Evolutionary conservation across 2,888 invertebrate species (phyloP), one percentile per base, ranked within the genome.

Genomic region (Drosophila anceps): DNA sequence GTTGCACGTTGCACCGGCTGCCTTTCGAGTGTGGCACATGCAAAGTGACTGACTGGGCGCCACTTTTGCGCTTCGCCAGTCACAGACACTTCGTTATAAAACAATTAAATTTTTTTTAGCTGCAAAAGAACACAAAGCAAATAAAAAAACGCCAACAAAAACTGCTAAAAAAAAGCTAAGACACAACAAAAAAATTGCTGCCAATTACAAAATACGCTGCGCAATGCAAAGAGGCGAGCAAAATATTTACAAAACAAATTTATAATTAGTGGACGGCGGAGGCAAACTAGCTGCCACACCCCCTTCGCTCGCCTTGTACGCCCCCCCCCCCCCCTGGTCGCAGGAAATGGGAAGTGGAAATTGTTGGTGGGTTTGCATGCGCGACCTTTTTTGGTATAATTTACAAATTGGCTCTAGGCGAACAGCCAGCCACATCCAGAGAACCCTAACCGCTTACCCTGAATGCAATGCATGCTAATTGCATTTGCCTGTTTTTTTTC

Each of bases 61-160:
- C 88, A 88, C 80, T 84, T 87, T 82, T 84, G 74, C 85, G 83
- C 83, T 82, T 82, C 85, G 88, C 73, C 75, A 78, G 77, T 68
- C 79, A 44, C 84, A 85, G 87, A 86, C 88, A 85, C 87, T 86
- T 85, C 87, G 84, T 85, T 85, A 85, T 76, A 88, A 86, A 88
- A 84, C 87, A 84, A 85, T 85, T 88, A 81, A 75, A 77, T 64
- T 58, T 58, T 59, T 46, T 46, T 61, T 65, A 73, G 62, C 63
- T 70, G 51, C 39, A 59, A 51, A 73, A 73, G 59, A 61, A 27
- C 31, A 18, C 59, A 43, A 69, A 43, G 35, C 50, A 35, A 29
- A 37, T 4, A 5, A 4, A 55, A 43, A 33, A 39, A 15, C 24
- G 41, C 18, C 7, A 43, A 15, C 24, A 43, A 58, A 35, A 57